Percentiles rank a stretch among this genome's conserved stretches.
Evolutionary conservation across 2,888 invertebrate species (phyloP).

Genomic region (Plebejus melissa): DNA sequence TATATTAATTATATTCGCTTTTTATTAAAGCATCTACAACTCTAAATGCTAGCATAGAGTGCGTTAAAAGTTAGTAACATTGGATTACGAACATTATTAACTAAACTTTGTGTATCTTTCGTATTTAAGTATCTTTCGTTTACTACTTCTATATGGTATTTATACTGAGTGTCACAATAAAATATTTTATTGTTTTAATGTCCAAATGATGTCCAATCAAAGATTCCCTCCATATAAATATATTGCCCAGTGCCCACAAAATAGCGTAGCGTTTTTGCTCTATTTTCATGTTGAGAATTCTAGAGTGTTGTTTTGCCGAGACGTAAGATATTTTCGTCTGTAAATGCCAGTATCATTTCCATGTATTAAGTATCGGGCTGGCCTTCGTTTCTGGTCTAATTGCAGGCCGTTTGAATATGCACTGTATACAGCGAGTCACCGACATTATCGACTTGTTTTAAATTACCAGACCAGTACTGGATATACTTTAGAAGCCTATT

Average conservation of each 20-base stretch:
- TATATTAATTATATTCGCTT: not conserved
- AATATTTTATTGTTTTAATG: no score
- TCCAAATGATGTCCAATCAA: no score
- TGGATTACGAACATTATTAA: no score
- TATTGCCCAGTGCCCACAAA: not conserved
- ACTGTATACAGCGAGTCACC: not conserved
- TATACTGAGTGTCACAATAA: no score
- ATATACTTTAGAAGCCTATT: not conserved
- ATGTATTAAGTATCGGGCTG: slow-evolving; percentile 18
- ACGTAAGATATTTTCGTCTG: not conserved
- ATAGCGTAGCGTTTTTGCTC: not conserved
- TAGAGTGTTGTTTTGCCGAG: not conserved
- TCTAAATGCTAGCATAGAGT: not conserved
- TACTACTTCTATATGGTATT: no score
- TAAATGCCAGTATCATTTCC: slow-evolving; percentile 9
- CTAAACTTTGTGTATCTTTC: no score
- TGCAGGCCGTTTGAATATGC: slow-evolving; percentile 3
- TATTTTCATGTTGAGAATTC: not conserved
- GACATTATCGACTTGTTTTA: not conserved
- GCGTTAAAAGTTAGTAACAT: no score
- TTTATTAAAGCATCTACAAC: not conserved
- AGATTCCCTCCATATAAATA: not conserved
- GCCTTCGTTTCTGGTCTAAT: slow-evolving; percentile 26
- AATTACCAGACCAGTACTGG: not conserved
- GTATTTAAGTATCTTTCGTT: no score